phyloP scores from a whole-genome alignment of 2,797 vertebrate genomes.

The Lagothrix lagotricha region DNA sequence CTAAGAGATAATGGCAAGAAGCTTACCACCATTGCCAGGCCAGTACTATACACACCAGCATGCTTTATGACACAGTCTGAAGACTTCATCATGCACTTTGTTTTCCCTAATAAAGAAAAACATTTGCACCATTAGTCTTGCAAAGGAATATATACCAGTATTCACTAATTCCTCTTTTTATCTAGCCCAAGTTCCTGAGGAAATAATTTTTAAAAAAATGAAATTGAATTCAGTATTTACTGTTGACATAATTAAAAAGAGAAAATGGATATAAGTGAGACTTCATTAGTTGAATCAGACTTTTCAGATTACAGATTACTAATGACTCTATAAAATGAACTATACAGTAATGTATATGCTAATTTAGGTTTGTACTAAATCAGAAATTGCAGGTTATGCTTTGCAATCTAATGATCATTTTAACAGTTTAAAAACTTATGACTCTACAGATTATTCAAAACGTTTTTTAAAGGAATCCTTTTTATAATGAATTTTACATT shows the following conservation, averaged over 20 bases:
- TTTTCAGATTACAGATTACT: conserved; percentile 45
- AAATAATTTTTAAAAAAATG: conserved; percentile 16
- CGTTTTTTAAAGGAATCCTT: background rate
- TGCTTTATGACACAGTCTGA: conserved; percentile 98
- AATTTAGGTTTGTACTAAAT: conserved; percentile 36
- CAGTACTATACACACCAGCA: conserved; percentile 95
- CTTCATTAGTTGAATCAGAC: background rate
- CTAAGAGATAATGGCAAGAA: background rate
- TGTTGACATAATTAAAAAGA: background rate
- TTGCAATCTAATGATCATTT: background rate
- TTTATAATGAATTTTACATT: conserved; percentile 47
- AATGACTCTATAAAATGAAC: conserved; percentile 5
- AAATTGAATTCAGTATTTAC: background rate
- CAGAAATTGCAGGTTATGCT: conserved; percentile 18
- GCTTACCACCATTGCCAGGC: conserved; percentile 98
- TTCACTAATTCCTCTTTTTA: background rate
- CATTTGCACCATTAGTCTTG: background rate
- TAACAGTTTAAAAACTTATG: conserved; percentile 14
- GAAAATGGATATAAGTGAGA: background rate
- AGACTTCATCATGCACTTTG: conserved; percentile 99
- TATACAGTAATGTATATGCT: background rate
- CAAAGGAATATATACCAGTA: background rate
- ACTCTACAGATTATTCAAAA: conserved; percentile 45
- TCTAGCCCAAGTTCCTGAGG: background rate
- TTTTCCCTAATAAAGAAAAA: conserved; percentile 91